Conservation (phyloP, 1,140 invertebrate genomes). For the Thaumetopoea pityocampa region DNA sequence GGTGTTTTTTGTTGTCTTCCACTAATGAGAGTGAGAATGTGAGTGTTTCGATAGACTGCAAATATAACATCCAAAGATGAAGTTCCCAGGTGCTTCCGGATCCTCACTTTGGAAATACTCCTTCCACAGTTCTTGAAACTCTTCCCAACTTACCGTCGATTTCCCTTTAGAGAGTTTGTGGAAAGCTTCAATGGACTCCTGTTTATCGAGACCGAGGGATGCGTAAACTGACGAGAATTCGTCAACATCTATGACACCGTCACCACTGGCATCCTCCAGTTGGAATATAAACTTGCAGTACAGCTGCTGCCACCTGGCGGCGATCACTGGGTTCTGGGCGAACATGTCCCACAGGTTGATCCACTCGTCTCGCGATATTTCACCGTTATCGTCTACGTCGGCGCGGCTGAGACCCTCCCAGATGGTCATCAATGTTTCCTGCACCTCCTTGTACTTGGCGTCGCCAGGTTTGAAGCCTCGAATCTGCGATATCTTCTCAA, state of each 20-base stretch:
- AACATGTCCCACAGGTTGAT: slow-evolving; percentile 88
- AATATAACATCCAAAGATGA: slow-evolving; percentile 79
- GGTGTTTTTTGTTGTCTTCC: too few species aligned
- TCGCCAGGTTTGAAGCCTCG: slow-evolving; percentile 82
- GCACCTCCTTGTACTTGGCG: slow-evolving; percentile 81
- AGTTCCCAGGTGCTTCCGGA: slow-evolving; percentile 82
- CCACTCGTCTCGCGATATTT: slow-evolving; percentile 88
- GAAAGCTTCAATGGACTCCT: slow-evolving; percentile 84
- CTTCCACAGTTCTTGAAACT: slow-evolving; percentile 85
- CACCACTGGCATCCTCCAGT: slow-evolving; percentile 86
- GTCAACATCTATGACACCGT: slow-evolving; percentile 85
- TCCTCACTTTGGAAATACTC: slow-evolving; percentile 87
- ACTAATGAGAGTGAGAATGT: slow-evolving; percentile 16
- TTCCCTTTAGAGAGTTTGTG: slow-evolving; percentile 83
- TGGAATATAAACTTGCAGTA: slow-evolving; percentile 91
- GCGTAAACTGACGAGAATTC: slow-evolving; percentile 86
- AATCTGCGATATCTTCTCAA: slow-evolving; percentile 83
- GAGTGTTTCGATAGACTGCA: slow-evolving; percentile 15
- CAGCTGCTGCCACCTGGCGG: slow-evolving; percentile 85
- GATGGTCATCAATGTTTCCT: slow-evolving; percentile 82
- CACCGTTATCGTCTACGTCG: slow-evolving; percentile 87
- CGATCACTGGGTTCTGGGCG: slow-evolving; percentile 81
- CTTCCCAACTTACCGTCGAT: slow-evolving; percentile 80
- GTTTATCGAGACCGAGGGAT: slow-evolving; percentile 81
- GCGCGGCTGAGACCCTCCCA: slow-evolving; percentile 87